These are phyloP conservation scores for Drosophila nasuta DNA, from an alignment of 1,140 invertebrate species.

Conservation along the genomic window DNA sequence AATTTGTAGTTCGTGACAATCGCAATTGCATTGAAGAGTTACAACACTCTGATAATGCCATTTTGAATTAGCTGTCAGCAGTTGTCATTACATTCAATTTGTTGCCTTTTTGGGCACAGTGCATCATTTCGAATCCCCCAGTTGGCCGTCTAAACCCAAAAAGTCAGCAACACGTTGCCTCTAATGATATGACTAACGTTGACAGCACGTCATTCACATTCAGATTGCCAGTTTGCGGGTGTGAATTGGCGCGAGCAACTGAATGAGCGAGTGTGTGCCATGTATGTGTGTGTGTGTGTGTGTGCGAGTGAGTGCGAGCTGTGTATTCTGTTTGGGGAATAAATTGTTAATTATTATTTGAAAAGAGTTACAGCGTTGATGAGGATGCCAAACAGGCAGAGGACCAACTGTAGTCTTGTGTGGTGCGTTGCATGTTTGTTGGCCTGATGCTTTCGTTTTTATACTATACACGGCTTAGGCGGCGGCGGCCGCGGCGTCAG, in stretches of 20 bases:
- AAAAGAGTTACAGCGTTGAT: slow-evolving; percentile 78
- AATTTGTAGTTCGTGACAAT: background rate
- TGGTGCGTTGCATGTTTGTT: slow-evolving; percentile 11
- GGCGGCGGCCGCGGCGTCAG: slow-evolving; percentile 33
- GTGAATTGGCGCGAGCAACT: slow-evolving; percentile 13
- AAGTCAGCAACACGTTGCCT: slow-evolving; percentile 82
- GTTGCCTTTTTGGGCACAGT: slow-evolving; percentile 44
- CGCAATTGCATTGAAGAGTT: background rate
- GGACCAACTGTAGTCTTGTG: slow-evolving; percentile 1
- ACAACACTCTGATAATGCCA: background rate
- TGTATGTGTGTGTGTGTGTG: slow-evolving; percentile 4
- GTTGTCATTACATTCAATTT: slow-evolving; percentile 17
- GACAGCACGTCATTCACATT: slow-evolving; percentile 70
- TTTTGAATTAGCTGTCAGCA: slow-evolving; percentile 11
- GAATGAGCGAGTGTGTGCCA: background rate
- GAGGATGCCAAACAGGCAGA: slow-evolving; percentile 15
- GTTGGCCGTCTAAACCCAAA: slow-evolving; percentile 62
- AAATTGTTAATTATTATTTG: slow-evolving; percentile 84
- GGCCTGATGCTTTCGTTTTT: slow-evolving; percentile 42
- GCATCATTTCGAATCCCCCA: slow-evolving; percentile 67
- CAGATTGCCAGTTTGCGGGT: slow-evolving; percentile 46
- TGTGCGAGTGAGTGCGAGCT: slow-evolving; percentile 11
- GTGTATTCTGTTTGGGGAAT: slow-evolving; percentile 75
- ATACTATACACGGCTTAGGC: slow-evolving; percentile 33
- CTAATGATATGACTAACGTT: slow-evolving; percentile 82